Conservation (phyloP, 2,797 vertebrate species). For the Echiichthys vipera region DNA sequence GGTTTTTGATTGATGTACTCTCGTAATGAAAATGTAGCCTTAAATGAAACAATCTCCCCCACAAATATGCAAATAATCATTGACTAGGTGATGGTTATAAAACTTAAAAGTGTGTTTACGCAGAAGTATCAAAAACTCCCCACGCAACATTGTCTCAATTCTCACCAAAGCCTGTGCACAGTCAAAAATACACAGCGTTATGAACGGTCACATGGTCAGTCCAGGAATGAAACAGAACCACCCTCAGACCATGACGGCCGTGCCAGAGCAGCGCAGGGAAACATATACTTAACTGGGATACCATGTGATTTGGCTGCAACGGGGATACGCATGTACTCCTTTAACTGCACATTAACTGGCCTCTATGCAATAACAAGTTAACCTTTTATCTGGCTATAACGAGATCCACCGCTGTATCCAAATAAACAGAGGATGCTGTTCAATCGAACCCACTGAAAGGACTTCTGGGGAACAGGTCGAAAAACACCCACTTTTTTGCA, state of each 20-base stretch:
- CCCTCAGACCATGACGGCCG: conserved; percentile 76
- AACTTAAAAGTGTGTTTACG: neutral
- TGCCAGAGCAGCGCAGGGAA: conserved; percentile 72
- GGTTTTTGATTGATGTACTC: neutral
- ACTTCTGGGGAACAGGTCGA: conserved; percentile 57
- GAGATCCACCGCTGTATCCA: conserved; percentile 75
- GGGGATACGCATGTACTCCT: conserved; percentile 77
- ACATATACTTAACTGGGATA: conserved; percentile 82
- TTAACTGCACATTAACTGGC: conserved; percentile 83
- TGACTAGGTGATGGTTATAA: neutral
- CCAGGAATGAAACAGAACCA: conserved; percentile 81
- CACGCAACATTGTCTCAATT: conserved; percentile 50
- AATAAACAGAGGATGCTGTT: conserved; percentile 79
- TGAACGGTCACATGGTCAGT: conserved; percentile 78
- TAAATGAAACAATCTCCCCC: neutral
- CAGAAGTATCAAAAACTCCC: neutral
- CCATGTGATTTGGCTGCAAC: conserved; percentile 80
- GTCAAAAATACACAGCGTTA: conserved; percentile 80
- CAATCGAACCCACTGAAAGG: conserved; percentile 59
- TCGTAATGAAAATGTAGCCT: neutral
- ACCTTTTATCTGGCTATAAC: conserved; percentile 84
- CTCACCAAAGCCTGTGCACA: conserved; percentile 63
- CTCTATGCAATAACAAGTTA: conserved; percentile 84
- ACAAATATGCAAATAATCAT: neutral
- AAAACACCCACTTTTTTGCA: conserved; percentile 64